phyloP scores from a whole-genome alignment of 2,797 vertebrate genomes.

The Pelobates cultripes region DNA sequence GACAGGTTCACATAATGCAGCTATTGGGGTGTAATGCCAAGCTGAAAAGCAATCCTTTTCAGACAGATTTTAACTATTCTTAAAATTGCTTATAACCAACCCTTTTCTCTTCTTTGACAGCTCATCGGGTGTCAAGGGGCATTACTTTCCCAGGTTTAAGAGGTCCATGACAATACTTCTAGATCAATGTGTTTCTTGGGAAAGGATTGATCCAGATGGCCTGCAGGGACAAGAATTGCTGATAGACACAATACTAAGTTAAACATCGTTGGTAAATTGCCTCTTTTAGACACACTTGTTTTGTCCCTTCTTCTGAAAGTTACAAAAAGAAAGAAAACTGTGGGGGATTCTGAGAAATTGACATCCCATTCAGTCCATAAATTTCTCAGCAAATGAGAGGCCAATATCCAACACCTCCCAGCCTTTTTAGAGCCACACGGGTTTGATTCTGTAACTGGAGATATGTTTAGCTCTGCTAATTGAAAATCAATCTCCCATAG shows the following conservation, averaged over 20 bases:
- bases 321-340: conserved; percentile 73
- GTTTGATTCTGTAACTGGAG: not conserved
- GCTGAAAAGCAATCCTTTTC: conserved; percentile 23
- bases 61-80: conserved; percentile 31
- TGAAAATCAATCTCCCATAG: too few relatives aligned
- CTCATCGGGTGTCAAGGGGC: conserved; percentile 69
- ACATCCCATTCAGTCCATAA: conserved; percentile 21
- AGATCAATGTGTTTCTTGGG: conserved; percentile 66
- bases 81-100: conserved; percentile 59
- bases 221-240: conserved; percentile 67
- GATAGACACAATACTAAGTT: conserved; percentile 62
- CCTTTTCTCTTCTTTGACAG: conserved; percentile 57
- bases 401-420: conserved; percentile 10
- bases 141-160: conserved; percentile 67
- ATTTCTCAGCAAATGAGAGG: conserved; percentile 38
- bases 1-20: conserved; percentile 20
- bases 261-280: conserved; percentile 66
- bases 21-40: conserved; percentile 1
- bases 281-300: conserved; percentile 76
- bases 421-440: not conserved
- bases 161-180: conserved; percentile 61
- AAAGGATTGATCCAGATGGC: conserved; percentile 72
- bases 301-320: conserved; percentile 70
- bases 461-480: too few relatives aligned
- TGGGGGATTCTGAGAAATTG: conserved; percentile 71